These are phyloP conservation scores for Scatophagus argus DNA, from an alignment of 2,113 vertebrate species.

Conservation along the genomic window DNA sequence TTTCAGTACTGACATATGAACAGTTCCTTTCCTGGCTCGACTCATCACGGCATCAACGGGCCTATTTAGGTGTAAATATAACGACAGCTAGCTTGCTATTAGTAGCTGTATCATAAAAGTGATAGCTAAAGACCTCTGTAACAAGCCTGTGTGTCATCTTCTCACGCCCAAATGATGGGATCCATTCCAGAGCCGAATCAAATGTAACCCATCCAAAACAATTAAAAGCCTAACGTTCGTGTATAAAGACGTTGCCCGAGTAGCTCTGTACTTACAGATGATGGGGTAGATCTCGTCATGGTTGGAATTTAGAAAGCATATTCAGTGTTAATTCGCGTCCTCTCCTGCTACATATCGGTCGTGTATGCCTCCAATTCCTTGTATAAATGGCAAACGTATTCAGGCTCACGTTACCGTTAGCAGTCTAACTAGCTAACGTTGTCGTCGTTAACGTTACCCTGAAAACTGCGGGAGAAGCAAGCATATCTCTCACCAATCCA, in stretches of 20 bases:
- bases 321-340: constrained; percentile 69
- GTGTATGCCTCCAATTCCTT: constrained; percentile 42
- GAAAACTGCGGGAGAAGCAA: constrained; percentile 76
- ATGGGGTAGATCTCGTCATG: constrained; percentile 79
- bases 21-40: constrained; percentile 78
- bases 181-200: constrained; percentile 53
- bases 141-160: constrained; percentile 66
- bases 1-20: constrained; percentile 81
- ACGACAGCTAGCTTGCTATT: constrained; percentile 76
- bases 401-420: constrained; percentile 64
- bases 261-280: constrained; percentile 79
- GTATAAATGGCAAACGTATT: constrained; percentile 59
- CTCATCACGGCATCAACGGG: constrained; percentile 71
- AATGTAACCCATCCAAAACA: constrained; percentile 66
- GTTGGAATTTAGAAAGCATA: constrained; percentile 79
- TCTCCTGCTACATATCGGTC: constrained; percentile 59
- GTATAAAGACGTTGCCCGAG: constrained; percentile 51
- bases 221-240: constrained; percentile 55
- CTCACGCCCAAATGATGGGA: constrained; percentile 73
- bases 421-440: constrained; percentile 71
- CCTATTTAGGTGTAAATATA: constrained; percentile 80
- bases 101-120: constrained; percentile 59
- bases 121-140: constrained; percentile 60
- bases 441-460: constrained; percentile 71
- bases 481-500: constrained; percentile 73